Evolutionary conservation across 2,888 invertebrate species (phyloP).

Genomic region (Acleris sparsana): DNA sequence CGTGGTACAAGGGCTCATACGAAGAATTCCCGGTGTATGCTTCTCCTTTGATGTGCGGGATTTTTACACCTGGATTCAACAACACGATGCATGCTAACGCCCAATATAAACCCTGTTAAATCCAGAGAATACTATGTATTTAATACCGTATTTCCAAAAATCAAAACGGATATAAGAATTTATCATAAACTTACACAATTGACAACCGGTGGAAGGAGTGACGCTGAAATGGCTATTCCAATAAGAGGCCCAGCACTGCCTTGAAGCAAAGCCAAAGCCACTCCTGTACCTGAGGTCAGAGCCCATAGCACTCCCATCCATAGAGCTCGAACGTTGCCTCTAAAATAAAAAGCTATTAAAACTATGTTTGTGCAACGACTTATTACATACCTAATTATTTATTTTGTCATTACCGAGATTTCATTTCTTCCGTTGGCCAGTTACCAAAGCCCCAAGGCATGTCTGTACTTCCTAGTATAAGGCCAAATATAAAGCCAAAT

Average conservation of each 20-base stretch:
- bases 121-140: constrained; percentile 9
- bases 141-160: neutral
- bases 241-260: constrained; percentile 93
- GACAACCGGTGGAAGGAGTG: constrained; percentile 92
- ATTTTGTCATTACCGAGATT: constrained; percentile 82
- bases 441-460: constrained; percentile 90
- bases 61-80: constrained; percentile 86
- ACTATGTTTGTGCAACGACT: too few relatives aligned
- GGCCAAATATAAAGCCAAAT: constrained; percentile 91
- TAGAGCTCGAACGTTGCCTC: constrained; percentile 87
- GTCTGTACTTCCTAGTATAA: constrained; percentile 88
- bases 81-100: constrained; percentile 89
- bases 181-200: constrained; percentile 86
- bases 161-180: neutral
- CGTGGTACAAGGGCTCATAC: constrained; percentile 87
- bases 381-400: too few relatives aligned
- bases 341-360: constrained; percentile 51
- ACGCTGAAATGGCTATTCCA: constrained; percentile 95
- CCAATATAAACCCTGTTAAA: constrained; percentile 87
- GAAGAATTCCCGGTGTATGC: constrained; percentile 84
- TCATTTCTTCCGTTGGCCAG: constrained; percentile 92
- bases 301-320: constrained; percentile 92
- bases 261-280: constrained; percentile 92
- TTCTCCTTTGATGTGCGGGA: constrained; percentile 88
- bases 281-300: constrained; percentile 90